Conservation (phyloP, 2,888 invertebrate genomes). For the Drosophila paramelanica region DNA sequence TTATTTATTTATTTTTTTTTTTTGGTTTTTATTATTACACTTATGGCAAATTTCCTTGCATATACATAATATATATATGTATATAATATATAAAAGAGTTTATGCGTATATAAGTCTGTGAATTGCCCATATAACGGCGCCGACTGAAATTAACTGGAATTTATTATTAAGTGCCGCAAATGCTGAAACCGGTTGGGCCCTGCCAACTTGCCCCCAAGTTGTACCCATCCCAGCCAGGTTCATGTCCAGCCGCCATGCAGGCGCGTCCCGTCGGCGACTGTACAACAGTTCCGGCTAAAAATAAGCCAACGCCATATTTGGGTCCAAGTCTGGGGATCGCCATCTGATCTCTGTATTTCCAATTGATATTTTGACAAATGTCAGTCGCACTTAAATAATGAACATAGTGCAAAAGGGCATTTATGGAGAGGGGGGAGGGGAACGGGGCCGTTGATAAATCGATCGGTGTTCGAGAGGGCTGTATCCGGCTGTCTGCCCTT, state of each 20-base stretch:
- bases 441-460: conserved; percentile 12
- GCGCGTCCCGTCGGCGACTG: conserved; percentile 76
- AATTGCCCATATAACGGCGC: conserved; percentile 75
- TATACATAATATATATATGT: conserved; percentile 1
- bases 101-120: conserved; percentile 21
- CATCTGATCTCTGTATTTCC: conserved; percentile 7
- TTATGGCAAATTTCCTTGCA: conserved; percentile 22
- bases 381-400: conserved; percentile 40
- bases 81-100: not conserved
- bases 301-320: conserved; percentile 45
- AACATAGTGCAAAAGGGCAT: conserved; percentile 2
- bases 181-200: conserved; percentile 60
- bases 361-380: conserved; percentile 64
- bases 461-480: not conserved
- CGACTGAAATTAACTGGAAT: conserved; percentile 70
- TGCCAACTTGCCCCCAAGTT: conserved; percentile 30
- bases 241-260: conserved; percentile 30
- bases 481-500: conserved; percentile 26
- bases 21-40: not conserved
- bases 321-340: conserved; percentile 4
- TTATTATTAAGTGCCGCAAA: conserved; percentile 63
- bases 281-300: conserved; percentile 67
- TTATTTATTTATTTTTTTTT: conserved; percentile 10
- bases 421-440: not conserved
- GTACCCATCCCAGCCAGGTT: conserved; percentile 4